A percentile compares a stretch with the other conserved stretches of the same genome.
Evolutionary conservation across 2,888 invertebrate species (phyloP).

Genomic region (Carterocephalus palaemon): DNA sequence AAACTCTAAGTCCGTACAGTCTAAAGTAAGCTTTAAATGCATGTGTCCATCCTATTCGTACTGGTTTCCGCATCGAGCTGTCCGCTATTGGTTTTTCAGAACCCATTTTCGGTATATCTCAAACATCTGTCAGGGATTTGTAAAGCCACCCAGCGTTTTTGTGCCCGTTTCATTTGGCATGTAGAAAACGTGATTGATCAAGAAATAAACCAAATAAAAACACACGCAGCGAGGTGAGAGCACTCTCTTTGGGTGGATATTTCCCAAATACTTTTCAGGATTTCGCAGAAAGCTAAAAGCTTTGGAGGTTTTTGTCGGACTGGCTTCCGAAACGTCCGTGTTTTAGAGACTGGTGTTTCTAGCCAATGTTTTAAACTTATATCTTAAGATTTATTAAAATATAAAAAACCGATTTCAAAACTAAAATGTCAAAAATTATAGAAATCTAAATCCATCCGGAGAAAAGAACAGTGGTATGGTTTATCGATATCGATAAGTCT

Average conservation of each 20-base stretch:
- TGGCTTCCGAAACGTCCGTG: too few species aligned
- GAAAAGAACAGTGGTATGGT: too few species aligned
- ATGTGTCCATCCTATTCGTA: not conserved
- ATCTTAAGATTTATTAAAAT: too few species aligned
- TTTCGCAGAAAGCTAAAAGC: not conserved
- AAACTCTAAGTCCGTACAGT: too few species aligned
- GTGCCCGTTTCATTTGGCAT: conserved; percentile 12
- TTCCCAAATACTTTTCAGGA: conserved; percentile 1
- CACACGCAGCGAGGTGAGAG: too few species aligned
- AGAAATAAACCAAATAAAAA: conserved; percentile 18
- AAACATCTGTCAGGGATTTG: conserved; percentile 16
- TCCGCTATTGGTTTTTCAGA: conserved; percentile 2
- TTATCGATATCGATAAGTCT: conserved; percentile 31
- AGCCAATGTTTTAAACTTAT: too few species aligned
- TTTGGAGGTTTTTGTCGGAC: conserved; percentile 3
- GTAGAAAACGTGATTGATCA: conserved; percentile 20
- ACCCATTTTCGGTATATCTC: conserved; percentile 8
- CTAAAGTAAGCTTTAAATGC: too few species aligned
- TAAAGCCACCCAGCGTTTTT: conserved; percentile 10
- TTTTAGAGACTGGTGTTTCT: too few species aligned
- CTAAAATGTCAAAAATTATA: too few species aligned
- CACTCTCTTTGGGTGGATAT: too few species aligned
- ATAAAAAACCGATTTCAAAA: too few species aligned
- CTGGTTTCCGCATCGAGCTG: not conserved
- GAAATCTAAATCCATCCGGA: too few species aligned